Base-by-base conservation (phyloP, 2,797 vertebrate genomes). In the Cuculus canorus region DNA sequence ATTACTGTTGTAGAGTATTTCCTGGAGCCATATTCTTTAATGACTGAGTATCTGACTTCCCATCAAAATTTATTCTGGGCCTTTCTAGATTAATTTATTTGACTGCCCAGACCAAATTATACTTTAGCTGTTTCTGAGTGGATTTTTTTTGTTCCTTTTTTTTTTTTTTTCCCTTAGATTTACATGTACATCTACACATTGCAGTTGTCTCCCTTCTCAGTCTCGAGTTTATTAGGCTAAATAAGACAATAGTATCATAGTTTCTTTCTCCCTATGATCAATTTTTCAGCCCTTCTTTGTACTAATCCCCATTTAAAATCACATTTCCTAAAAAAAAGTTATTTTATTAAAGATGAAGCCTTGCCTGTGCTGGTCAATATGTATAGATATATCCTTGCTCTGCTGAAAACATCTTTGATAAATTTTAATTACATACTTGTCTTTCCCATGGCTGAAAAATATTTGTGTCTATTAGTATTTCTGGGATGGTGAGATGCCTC, bases 141-240 rank as follows among this genome's bases (percentile, higher is more conserved):
- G 22, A 11, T 24, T 24, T 39, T 19, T 2, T 6, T 7, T 23
- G 3, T 0, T 13, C n/a, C n/a, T n/a, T n/a, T 54, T 32, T 9
- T 7, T 48, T 56, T 64, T 17, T 17, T 41, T 24, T 9, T 2
- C 3, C 7, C 15, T 56, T 59, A 37, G 7, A 45, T 7, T 82
- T 45, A 45, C 43, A 11, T 10, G 3, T 18, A 19, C 61, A 63
- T 25, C 7, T 43, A 18, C 17, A 56, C 6, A n/a, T 5, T 72
- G 11, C 33, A 82, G 32, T 64, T 19, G 14, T 66, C 9, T 71
- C 17, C 17, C 32, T 73, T 80, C 56, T 82, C 12, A 70, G 7
- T 8, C 47, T 82, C 15, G 1, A 3, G 19, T 61, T 78, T 79
- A 7, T 69, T 37, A 59, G 16, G 17, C 5, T 81, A 63, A 90